Evolutionary conservation across 2,888 invertebrate genomes (phyloP).

Genomic region (Mellilla xanthometata): DNA sequence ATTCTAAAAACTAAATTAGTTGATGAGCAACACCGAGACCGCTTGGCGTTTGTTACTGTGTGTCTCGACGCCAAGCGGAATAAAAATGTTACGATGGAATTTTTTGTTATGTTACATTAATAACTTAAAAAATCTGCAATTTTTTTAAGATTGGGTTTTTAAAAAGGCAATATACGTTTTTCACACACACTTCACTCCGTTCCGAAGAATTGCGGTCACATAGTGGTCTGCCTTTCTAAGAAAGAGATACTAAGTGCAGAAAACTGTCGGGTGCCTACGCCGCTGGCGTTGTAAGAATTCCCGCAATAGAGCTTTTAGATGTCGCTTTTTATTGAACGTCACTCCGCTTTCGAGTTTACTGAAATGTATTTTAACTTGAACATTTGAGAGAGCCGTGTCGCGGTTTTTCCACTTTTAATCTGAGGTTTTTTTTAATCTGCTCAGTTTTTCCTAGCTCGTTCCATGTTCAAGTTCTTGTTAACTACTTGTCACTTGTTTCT

Average conservation of each 20-base stretch:
- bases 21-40: no score
- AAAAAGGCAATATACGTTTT: constrained; percentile 42
- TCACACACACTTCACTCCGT: constrained; percentile 57
- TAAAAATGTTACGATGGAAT: no score
- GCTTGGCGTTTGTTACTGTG: no score
- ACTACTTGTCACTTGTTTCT: background rate
- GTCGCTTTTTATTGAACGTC: constrained; percentile 48
- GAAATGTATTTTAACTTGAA: constrained; percentile 16
- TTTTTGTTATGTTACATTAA: no score
- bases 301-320: constrained; percentile 53
- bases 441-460: background rate
- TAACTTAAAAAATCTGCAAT: no score
- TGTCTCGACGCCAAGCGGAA: no score
- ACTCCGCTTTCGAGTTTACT: constrained; percentile 37
- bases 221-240: constrained; percentile 43
- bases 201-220: constrained; percentile 63
- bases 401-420: constrained; percentile 1
- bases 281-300: constrained; percentile 46
- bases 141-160: constrained; percentile 1
- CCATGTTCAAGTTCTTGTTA: background rate
- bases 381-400: constrained; percentile 8
- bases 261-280: constrained; percentile 52
- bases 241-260: constrained; percentile 54
- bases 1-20: no score
- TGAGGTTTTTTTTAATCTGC: background rate